Evolutionary conservation across 2,113 vertebrate genomes (phyloP).

Genomic region (Carettochelys insculpta): DNA sequence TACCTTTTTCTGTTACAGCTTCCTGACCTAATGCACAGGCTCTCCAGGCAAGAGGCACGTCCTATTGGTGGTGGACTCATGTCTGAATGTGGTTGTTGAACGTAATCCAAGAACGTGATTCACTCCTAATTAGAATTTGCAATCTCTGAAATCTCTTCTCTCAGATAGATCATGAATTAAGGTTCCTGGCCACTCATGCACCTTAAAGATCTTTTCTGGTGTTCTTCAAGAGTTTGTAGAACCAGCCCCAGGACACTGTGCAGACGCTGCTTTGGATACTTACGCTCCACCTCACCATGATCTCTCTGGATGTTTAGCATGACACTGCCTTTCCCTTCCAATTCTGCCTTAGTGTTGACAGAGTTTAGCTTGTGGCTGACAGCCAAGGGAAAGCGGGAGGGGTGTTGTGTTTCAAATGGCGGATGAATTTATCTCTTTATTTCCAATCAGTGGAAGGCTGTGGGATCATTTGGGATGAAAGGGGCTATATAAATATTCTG

Average conservation of each 20-base stretch:
- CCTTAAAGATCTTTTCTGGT: neutral
- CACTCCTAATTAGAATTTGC: conserved; percentile 31
- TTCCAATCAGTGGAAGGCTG: conserved; percentile 35
- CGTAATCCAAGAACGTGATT: conserved; percentile 56
- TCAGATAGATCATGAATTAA: neutral
- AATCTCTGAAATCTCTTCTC: conserved; percentile 45
- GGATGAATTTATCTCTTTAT: conserved; percentile 45
- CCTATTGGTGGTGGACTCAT: conserved; percentile 53
- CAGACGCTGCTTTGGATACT: neutral
- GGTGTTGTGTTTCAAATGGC: neutral
- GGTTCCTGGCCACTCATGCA: neutral
- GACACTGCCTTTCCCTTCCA: neutral
- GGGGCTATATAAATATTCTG: neutral
- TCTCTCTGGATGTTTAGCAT: neutral
- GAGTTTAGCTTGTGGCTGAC: conserved; percentile 59
- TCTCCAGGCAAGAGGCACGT: neutral
- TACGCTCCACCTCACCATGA: neutral
- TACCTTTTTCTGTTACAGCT: neutral
- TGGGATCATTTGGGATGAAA: neutral
- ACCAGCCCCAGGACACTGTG: rapidly evolving
- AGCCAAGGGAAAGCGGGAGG: conserved; percentile 14
- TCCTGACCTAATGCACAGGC: neutral
- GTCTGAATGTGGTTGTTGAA: conserved; percentile 55
- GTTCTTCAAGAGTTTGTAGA: neutral
- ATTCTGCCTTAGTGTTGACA: conserved; percentile 28